Base-by-base conservation (phyloP, 2,797 vertebrate species). In the Bucorvus abyssinicus region DNA sequence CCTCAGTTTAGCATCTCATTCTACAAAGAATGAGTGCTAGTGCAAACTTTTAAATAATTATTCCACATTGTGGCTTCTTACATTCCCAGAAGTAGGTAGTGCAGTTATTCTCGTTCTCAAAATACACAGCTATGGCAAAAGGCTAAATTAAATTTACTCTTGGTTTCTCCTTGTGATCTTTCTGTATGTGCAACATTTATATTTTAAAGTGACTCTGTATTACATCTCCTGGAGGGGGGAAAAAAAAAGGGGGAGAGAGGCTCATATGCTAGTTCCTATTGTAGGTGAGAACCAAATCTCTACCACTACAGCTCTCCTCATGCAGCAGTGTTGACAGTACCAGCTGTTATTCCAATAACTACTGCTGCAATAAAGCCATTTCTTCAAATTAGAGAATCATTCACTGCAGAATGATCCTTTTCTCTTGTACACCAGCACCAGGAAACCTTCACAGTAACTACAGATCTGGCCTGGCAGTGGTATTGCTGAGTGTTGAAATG, bases 321-420 rank as follows among this genome's bases (percentile, higher is more conserved):
- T 79, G 53, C 56, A 94, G 57, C 71, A 87, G 55, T 1, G 8
- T 59, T 94, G 75, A 91, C 75, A 93, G 75, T 68, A 65, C 75
- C 93, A 94, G 89, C 93, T 93, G 82, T 91, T 96, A 96, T 85
- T 96, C 77, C 75, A 93, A 82, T 93, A 94, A 95, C 81, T 95
- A 79, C 71, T 84, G 80, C 90, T 83, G 87, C 91, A 94, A 86
- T 94, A 92, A 90, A 94, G 61, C 59, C 44, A 73, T 86, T 95
- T 95, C 92, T 93, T 95, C 85, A 90, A 84, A 96, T 94, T 80
- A 95, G 81, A 90, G 83, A 65, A 91, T 95, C 92, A 53, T 96
- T 87, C 45, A 16, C 65, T 74, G 84, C 92, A 89, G 87, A 94
- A 95, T 57, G 56, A 68, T 77, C 44, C 21, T 85, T 89, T 92